Conservation (phyloP, 2,888 invertebrate species). For the Zonitis immaculata region DNA sequence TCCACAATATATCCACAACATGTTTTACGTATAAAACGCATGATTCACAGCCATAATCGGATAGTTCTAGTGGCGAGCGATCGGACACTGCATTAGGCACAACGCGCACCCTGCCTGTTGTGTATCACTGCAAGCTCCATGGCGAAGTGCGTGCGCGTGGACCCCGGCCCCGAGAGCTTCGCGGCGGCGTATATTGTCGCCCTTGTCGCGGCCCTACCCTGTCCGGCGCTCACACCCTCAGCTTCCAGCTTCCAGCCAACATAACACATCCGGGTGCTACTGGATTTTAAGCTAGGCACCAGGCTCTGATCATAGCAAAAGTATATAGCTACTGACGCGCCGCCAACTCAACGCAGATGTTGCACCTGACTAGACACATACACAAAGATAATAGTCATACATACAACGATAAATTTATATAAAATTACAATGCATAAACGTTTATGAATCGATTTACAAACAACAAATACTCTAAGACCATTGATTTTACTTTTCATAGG, state of each 20-base stretch:
- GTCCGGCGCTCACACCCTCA: slow-evolving; percentile 33
- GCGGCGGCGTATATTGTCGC: slow-evolving; percentile 32
- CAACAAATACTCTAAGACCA: not conserved
- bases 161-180: slow-evolving; percentile 34
- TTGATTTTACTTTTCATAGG: not conserved
- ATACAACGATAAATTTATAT: not conserved
- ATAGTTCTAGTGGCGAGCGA: slow-evolving; percentile 26
- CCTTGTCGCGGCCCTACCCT: slow-evolving; percentile 33
- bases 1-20: slow-evolving; percentile 47
- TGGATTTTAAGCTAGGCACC: slow-evolving; percentile 5
- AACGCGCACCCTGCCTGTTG: slow-evolving; percentile 42
- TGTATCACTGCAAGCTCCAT: slow-evolving; percentile 43
- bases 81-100: slow-evolving; percentile 29
- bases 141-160: slow-evolving; percentile 42
- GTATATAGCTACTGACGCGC: not conserved
- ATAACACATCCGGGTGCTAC: slow-evolving; percentile 10
- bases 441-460: not conserved
- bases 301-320: not conserved
- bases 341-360: slow-evolving; percentile 6
- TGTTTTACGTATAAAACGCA: slow-evolving; percentile 46
- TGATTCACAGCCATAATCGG: slow-evolving; percentile 47
- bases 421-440: not conserved
- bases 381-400: not conserved
- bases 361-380: slow-evolving; percentile 1
- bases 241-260: slow-evolving; percentile 26